A percentile compares a stretch with the other conserved stretches of the same genome.
These are phyloP conservation scores for Lordiphosa andalusiaca DNA, from an alignment of 2,888 invertebrate species.

Conservation along the genomic window DNA sequence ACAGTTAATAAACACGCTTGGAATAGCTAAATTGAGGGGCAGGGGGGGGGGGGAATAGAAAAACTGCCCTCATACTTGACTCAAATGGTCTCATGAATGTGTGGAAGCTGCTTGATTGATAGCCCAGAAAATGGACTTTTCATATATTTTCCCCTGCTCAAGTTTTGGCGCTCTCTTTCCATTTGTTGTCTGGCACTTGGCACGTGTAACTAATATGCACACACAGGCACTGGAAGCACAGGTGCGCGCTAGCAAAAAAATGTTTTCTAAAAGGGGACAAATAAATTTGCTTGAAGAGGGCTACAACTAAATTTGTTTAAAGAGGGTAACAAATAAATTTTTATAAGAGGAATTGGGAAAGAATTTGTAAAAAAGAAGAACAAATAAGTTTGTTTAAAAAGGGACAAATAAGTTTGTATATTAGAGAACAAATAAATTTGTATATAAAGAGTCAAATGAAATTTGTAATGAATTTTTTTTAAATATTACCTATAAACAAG, in stretches of 20 bases:
- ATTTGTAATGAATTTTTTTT: too few species aligned
- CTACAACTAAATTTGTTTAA: too few species aligned
- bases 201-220: conserved; percentile 26
- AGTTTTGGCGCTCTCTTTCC: conserved; percentile 2
- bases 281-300: too few species aligned
- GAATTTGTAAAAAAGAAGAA: too few species aligned
- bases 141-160: conserved; percentile 37
- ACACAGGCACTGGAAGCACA: conserved; percentile 1
- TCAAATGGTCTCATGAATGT: conserved; percentile 4
- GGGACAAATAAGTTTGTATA: too few species aligned
- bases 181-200: conserved; percentile 23
- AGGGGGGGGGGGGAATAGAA: conserved; percentile 10
- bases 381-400: too few species aligned
- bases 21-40: conserved; percentile 31
- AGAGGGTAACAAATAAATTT: too few species aligned
- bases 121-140: conserved; percentile 62
- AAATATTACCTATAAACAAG: too few species aligned
- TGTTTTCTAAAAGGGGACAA: too few species aligned
- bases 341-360: too few species aligned
- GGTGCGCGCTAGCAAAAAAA: not conserved
- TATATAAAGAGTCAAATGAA: too few species aligned
- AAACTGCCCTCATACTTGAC: conserved; percentile 22
- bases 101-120: conserved; percentile 53
- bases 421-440: too few species aligned
- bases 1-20: conserved; percentile 43